Base-by-base conservation (phyloP, 2,797 vertebrate genomes). In the Cyprinodon diabolis region DNA sequence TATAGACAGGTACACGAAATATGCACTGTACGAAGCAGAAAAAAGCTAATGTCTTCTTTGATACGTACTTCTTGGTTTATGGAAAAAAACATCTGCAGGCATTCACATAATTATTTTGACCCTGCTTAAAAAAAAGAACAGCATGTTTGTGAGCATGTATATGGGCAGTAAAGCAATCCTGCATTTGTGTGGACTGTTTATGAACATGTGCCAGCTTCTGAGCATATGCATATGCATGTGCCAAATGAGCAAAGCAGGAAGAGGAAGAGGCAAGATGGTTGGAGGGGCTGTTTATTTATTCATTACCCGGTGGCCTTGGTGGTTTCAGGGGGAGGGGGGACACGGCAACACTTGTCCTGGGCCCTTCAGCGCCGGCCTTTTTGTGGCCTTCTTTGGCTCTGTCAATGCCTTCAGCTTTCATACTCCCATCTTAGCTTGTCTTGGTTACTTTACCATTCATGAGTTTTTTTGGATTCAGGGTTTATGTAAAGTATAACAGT, bases 201-300 rank as follows among this genome's bases (percentile, higher is more conserved):
- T 58, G 77, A 81, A 83, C 68, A 65, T 81, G 71, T 82, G 81
- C 85, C 77, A 78, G 72, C 80, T 80, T 77, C 45, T 75, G n/a
- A 81, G 71, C 51, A 63, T 79, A 51, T 81, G 70, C 70, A 43
- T 52, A 35, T 72, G 57, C 66, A 17, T 85, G 80, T 75, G 87
- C 74, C 88, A 89, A 83, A 85, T 25, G 69, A 78, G 76, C 79
- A 82, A 87, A 89, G 84, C 89, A 91, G 90, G 89, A 89, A 92
- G 86, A 92, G 86, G 88, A 94, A 90, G 84, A 87, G 86, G 93
- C 91, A 89, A 79, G 82, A 93, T 95, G 92, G 92, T 94, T 94
- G 82, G 90, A 95, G 94, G 93, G 91, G 86, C 72, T 95, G 90
- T 95, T 95, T 93, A 92, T 93, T 95, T 95, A 95, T 95, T 95